Evolutionary conservation across 2,888 invertebrate species (phyloP), one percentile per base, ranked within the genome.

Genomic region (Bursaphelenchus okinawaensis): DNA sequence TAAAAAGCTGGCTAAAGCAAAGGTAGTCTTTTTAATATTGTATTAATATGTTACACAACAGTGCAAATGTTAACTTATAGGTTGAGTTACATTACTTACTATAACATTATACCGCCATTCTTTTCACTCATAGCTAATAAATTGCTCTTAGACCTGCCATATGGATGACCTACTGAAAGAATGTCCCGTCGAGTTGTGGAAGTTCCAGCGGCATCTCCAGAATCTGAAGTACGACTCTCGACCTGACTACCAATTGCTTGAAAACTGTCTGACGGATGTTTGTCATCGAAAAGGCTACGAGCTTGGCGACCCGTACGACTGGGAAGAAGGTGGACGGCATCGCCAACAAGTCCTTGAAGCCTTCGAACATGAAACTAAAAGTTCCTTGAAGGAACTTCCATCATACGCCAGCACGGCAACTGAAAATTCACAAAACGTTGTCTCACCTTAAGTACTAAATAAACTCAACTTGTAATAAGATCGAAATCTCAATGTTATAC

Each of bases 281-380:
- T 68, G 68, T 23, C 29, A 23, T 26, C 50, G 54, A 50, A 62
- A 63, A 16, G 16, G 62, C 1, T 68, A 58, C 60, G 19, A 16
- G 7, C 12, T 27, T 22, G 24, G 16, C 22, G 63, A 58, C 16
- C 68, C 68, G 4, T 68, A 56, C 52, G 68, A 68, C 54, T 68
- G 68, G 68, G 67, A 68, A 28, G 26, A 62, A 8, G 68, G 68
- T 16, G 68, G 67, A 40, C n/a, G 16, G 3, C 40, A 40, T n/a
- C n/a, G n/a, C n/a, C n/a, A n/a, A n/a, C n/a, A n/a, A n/a, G n/a
- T n/a, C n/a, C n/a, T n/a, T n/a, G n/a, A n/a, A n/a, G n/a, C n/a
- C n/a, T n/a, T n/a, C n/a, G n/a, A n/a, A n/a, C n/a, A n/a, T n/a
- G n/a, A n/a, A n/a, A n/a, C n/a, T n/a, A n/a, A n/a, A n/a, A n/a